Evolutionary conservation across 2,113 vertebrate genomes (phyloP), one percentile per base, ranked within the genome.

Genomic region (Picathartes gymnocephalus): DNA sequence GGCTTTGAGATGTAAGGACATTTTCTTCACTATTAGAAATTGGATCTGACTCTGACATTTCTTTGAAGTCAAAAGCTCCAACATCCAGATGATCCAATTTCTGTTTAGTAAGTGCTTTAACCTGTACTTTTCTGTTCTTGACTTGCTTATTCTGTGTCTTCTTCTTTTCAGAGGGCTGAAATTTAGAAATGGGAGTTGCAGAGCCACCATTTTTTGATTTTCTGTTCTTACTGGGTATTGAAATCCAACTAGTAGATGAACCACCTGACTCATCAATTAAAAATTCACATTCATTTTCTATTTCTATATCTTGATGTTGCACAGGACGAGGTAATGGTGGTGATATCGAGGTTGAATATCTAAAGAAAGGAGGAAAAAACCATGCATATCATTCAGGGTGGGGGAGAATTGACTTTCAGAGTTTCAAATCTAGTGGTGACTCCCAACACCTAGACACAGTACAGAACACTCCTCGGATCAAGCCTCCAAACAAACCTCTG

Each of bases 241-340:
- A 96, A 96, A 98, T 60, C 97, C 96, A 98, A 85, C 90, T 79
- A 44, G 6, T 31, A 96, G 8, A 73, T 48, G 40, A n/a, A 74
- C 6, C 71, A 82, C 60, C 72, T 19, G 91, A 97, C 40, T 97
- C 97, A 50, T 98, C 98, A 92, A 98, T 98, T 78, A 97, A 74
- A 96, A 98, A 98, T 74, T 98, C 98, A 90, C 96, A 97, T 40
- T 98, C 96, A 64, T 95, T 79, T 83, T 97, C 97, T 74, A 84
- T 31, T 58, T 93, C 90, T 78, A 1, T 15, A 51, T 89, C 80
- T 54, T 28, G 25, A 61, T 79, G 30, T 76, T 80, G 95, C 85
- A 81, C 37, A 78, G 82, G 48, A 92, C 25, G 3, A 33, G 60
- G 62, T 33, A 51, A 91, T 20, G 90, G 86, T 7, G 31, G 37